Base-by-base conservation (phyloP, 2,888 invertebrate genomes). In the Fragum sueziense region DNA sequence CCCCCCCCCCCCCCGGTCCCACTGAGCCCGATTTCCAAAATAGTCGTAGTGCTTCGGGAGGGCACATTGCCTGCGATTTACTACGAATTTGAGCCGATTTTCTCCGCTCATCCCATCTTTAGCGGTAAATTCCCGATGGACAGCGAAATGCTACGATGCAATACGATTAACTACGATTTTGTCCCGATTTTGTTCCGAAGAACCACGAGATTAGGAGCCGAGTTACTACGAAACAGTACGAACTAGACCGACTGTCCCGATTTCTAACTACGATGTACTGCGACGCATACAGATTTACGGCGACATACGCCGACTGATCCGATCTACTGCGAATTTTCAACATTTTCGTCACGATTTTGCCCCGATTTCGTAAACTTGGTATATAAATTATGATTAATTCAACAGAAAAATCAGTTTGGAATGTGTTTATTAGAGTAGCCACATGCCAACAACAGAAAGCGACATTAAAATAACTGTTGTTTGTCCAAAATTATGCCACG, bases 101-200 rank as follows among this genome's bases (percentile, higher is more conserved):
- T n/a, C n/a, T n/a, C n/a, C n/a, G n/a, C n/a, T n/a, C n/a, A n/a
- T n/a, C n/a, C n/a, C 37, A 37, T 9, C 6, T 37, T 37, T 37
- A 37, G 37, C 6, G 6, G 7, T 37, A 37, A 9, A 9, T 37
- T 14, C 14, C 14, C 37, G 37, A 14, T 6, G 14, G 47, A 14
- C 3, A 3, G 47, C 47, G 17, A 57, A 57, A 57, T n/a, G 14
- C 57, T 57, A 57, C 14, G 57, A 57, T 57, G 57, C 57, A 25
- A 57, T 57, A 57, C 57, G 57, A 57, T 57, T 57, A 25, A 57
- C 57, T 57, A 57, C 57, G 57, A 17, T 52, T 52, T 52, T 52
- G 52, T n/a, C 52, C 52, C 57, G 57, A 57, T 57, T 57, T 57
- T 57, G 57, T 57, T 57, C 27, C 57, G 57, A 57, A 57, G 57